These are phyloP conservation scores for Drosophila pallidifrons DNA, from an alignment of 1,140 invertebrate genomes.

Conservation along the genomic window DNA sequence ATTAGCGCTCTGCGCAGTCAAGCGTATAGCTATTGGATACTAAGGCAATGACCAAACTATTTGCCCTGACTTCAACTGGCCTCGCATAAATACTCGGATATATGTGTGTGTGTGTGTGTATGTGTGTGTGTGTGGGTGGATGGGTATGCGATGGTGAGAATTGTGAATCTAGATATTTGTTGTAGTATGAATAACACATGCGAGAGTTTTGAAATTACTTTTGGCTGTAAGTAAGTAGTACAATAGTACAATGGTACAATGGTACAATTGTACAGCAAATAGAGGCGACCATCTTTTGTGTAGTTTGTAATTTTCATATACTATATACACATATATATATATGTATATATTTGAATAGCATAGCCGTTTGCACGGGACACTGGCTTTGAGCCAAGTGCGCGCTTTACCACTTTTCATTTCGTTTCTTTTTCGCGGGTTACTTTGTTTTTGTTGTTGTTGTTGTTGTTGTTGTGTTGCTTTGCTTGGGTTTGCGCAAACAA, in stretches of 20 bases:
- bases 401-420: conserved; percentile 50
- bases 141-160: too few relatives aligned
- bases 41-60: conserved; percentile 34
- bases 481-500: conserved; percentile 50
- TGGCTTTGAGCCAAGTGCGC: conserved; percentile 24
- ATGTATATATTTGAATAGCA: neutral
- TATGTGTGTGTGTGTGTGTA: too few relatives aligned
- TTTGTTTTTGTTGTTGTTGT: neutral
- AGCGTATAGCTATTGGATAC: conserved; percentile 29
- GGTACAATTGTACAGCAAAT: neutral
- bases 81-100: too few relatives aligned
- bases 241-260: conserved; percentile 7
- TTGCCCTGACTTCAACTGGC: neutral
- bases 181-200: too few relatives aligned
- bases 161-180: too few relatives aligned
- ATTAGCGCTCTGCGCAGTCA: conserved; percentile 40
- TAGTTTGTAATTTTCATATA: conserved; percentile 60
- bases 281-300: conserved; percentile 34
- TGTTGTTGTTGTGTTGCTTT: neutral
- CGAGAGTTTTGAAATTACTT: too few relatives aligned
- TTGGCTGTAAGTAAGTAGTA: neutral
- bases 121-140: too few relatives aligned
- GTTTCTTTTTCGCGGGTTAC: conserved; percentile 28
- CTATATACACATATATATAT: conserved; percentile 6
- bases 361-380: conserved; percentile 17